Base-by-base conservation (phyloP, 2,888 invertebrate species). In the Meandrusa payeni region DNA sequence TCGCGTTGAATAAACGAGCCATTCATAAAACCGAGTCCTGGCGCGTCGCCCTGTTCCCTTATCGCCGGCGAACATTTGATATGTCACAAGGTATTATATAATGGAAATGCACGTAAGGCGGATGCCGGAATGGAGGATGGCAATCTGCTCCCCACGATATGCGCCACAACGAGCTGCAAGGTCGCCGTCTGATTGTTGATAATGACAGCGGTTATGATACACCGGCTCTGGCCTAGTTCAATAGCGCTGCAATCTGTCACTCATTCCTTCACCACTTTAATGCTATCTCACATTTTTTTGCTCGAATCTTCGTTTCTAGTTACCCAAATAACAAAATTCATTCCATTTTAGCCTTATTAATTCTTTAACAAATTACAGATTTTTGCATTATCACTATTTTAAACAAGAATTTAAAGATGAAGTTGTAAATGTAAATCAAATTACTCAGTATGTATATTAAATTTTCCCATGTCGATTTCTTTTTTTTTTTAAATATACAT, bases 61-160 rank as follows among this genome's bases (percentile, higher is more conserved):
- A 50, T 41, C 9, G 33, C 42, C 37, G 48, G 45, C 48, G 45
- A 47, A 55, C 53, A 48, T 52, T 49, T 52, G 51, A 51, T 39
- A 33, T 27, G 31, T 33, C 26, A 47, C 51, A 55, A 54, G 52
- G 59, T 65, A 71, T 79, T 75, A 76, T 72, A 57, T 78, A 80
- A 80, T 77, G 69, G 69, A 73, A 76, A 69, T 77, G 78, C 79
- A 78, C 55, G 54, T 75, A 75, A 79, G 76, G 76, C 79, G 83
- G 83, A 83, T 82, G 81, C 71, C 72, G 69, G 75, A 70, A 72
- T 77, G 77, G 72, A 83, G 76, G 78, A 66, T 79, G 81, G 82
- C 81, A 81, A 78, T 76, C 69, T 68, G 61, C 76, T 78, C 85
- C 85, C 87, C 79, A 78, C 85, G 79, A 78, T 77, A 76, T 75